Percentiles rank a stretch among this genome's conserved stretches.
phyloP scores from a whole-genome alignment of 2,113 vertebrate species.

The Serinus canaria region DNA sequence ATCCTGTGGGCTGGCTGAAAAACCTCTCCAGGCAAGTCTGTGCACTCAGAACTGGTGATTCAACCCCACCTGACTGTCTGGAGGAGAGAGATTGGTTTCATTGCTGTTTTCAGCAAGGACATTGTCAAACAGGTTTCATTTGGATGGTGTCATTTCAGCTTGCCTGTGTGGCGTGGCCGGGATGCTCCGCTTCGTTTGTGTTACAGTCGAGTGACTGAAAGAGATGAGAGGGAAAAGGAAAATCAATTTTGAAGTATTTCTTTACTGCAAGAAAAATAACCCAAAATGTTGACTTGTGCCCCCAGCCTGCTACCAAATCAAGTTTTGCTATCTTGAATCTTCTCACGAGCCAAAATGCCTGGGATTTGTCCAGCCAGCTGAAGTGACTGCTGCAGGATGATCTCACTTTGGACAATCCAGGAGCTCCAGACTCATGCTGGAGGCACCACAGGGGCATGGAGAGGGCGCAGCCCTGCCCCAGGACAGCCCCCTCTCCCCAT shows the following conservation, averaged over 20 bases:
- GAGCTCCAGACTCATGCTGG: not conserved
- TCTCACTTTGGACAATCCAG: not conserved
- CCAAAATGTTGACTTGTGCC: not conserved
- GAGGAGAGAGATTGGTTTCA: not conserved
- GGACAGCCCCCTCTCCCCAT: not conserved
- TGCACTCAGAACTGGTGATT: not conserved
- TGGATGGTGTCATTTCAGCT: not conserved
- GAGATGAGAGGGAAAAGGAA: not conserved
- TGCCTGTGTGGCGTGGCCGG: not conserved
- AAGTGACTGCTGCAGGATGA: not conserved
- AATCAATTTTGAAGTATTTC: not conserved
- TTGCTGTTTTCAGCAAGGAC: not conserved
- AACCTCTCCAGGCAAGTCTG: not conserved
- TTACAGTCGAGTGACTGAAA: not conserved
- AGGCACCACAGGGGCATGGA: not conserved
- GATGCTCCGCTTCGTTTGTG: not conserved
- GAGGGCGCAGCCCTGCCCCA: not conserved
- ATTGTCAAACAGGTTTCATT: slow-evolving; percentile 8
- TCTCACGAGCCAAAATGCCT: not conserved
- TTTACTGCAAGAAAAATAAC: slow-evolving; percentile 18
- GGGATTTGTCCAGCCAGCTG: not conserved
- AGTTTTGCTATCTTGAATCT: not conserved
- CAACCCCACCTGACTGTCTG: not conserved
- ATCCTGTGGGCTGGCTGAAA: not conserved
- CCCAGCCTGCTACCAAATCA: not conserved